A percentile compares a stretch with the other conserved stretches of the same genome.
These are phyloP conservation scores for Crotalus horridus DNA, from an alignment of 2,113 vertebrate genomes.

Conservation along the genomic window DNA sequence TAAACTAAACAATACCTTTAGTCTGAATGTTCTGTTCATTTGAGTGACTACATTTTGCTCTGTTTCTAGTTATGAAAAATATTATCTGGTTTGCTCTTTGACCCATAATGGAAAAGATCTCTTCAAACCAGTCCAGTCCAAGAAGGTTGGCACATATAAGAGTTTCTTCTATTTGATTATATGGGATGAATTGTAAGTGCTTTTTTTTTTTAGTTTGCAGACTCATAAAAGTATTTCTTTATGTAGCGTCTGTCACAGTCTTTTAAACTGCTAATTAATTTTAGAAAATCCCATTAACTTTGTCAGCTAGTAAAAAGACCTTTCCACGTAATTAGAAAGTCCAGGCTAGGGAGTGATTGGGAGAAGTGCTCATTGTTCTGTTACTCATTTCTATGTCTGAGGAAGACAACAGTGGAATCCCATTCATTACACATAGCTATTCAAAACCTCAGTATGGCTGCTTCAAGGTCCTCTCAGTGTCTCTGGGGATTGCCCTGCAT, in stretches of 20 bases:
- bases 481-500: neutral
- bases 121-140: slow-evolving; percentile 96
- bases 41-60: slow-evolving; percentile 16
- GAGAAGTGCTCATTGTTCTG: neutral
- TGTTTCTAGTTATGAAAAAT: slow-evolving; percentile 89
- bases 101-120: slow-evolving; percentile 92
- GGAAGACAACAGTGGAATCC: neutral
- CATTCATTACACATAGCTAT: neutral
- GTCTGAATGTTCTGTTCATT: neutral
- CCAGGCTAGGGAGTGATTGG: neutral
- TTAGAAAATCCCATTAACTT: too few species aligned
- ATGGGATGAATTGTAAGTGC: slow-evolving; percentile 97
- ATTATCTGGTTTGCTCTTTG: slow-evolving; percentile 90
- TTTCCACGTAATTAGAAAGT: neutral
- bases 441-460: neutral
- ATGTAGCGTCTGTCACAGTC: neutral
- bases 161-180: slow-evolving; percentile 98
- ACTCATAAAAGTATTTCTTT: slow-evolving; percentile 15
- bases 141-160: slow-evolving; percentile 94
- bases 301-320: neutral
- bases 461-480: neutral
- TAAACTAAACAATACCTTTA: neutral
- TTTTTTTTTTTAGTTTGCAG: slow-evolving; percentile 16
- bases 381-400: neutral
- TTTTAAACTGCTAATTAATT: neutral